Base-by-base conservation (phyloP, 2,888 invertebrate genomes). In the Leptinotarsa juncta region DNA sequence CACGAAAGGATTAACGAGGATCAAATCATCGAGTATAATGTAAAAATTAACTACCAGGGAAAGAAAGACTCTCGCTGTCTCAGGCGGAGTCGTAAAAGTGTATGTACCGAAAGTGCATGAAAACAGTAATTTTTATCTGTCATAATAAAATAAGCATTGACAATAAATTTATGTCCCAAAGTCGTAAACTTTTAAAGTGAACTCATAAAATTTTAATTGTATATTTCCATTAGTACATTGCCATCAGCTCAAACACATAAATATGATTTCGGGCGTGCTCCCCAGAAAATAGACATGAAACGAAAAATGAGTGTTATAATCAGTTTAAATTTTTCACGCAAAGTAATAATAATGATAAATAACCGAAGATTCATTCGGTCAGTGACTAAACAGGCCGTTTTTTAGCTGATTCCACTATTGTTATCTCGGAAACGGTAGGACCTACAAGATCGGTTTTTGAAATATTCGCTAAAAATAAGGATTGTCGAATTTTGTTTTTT, bases 181-280 rank as follows among this genome's bases (percentile, higher is more conserved):
- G 72, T 74, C 77, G 77, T 77, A 77, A 78, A 75, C 66, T 74
- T 77, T 77, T 71, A 76, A 77, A 77, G 77, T 77, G 77, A 79
- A 77, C 79, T 76, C 79, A 68, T 79, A 79, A 79, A 79, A 77
- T 76, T 79, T 79, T 79, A 79, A 79, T 79, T 76, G 77, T 77
- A 67, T 77, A 79, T 79, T 77, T 77, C 79, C 79, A 79, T 79
- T 79, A 79, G 79, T 77, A 70, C 79, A 77, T 76, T 79, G 77
- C 75, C 76, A 75, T 70, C 72, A 73, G 73, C 72, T 73, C 69
- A 73, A 73, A 73, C 70, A 73, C 75, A 73, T 70, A 75, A 75
- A 75, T 75, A 72, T 72, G 71, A 73, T 70, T 65, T 60, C 26
- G 51, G 72, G 51, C 16, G 50, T 66, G 23, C 15, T 55, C n/a